Percentiles rank a stretch among this genome's conserved stretches.
phyloP scores from a whole-genome alignment of 1,140 invertebrate species.

The Pissodes strobi region DNA sequence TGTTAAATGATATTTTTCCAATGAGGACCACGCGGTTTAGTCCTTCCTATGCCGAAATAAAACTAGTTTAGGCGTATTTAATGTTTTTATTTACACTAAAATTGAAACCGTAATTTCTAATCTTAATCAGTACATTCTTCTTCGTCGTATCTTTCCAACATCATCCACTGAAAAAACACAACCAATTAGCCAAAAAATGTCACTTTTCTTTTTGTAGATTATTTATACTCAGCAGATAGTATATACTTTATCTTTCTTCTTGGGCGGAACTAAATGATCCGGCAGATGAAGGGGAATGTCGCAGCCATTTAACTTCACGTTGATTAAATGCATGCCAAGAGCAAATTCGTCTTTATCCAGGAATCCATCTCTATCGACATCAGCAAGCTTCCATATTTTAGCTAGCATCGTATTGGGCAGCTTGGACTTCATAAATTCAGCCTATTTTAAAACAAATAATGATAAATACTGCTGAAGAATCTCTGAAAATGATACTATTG shows the following conservation, averaged over 20 bases:
- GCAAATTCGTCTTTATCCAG: conserved; percentile 97
- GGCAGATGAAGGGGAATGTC: conserved; percentile 91
- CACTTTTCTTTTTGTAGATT: neutral
- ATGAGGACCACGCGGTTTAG: too few relatives aligned
- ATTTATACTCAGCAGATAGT: conserved; percentile 7
- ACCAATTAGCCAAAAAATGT: conserved; percentile 46
- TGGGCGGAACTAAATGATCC: conserved; percentile 91
- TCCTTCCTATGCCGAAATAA: too few relatives aligned
- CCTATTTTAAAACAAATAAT: conserved; percentile 45
- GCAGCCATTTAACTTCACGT: conserved; percentile 89
- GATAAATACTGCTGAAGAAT: neutral
- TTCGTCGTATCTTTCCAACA: neutral
- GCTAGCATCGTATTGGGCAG: conserved; percentile 96
- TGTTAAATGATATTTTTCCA: too few relatives aligned
- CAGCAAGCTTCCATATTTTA: conserved; percentile 97
- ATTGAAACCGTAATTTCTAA: too few relatives aligned
- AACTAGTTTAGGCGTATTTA: too few relatives aligned
- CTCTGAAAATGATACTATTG: neutral
- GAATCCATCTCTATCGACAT: conserved; percentile 95
- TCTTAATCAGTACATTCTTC: too few relatives aligned
- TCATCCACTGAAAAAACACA: conserved; percentile 50
- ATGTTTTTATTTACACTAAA: too few relatives aligned
- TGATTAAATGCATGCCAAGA: conserved; percentile 96
- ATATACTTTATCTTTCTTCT: conserved; percentile 61
- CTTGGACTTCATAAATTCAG: conserved; percentile 97